These are phyloP conservation scores for Tridacna crocea DNA, from an alignment of 2,888 invertebrate species.

Conservation along the genomic window DNA sequence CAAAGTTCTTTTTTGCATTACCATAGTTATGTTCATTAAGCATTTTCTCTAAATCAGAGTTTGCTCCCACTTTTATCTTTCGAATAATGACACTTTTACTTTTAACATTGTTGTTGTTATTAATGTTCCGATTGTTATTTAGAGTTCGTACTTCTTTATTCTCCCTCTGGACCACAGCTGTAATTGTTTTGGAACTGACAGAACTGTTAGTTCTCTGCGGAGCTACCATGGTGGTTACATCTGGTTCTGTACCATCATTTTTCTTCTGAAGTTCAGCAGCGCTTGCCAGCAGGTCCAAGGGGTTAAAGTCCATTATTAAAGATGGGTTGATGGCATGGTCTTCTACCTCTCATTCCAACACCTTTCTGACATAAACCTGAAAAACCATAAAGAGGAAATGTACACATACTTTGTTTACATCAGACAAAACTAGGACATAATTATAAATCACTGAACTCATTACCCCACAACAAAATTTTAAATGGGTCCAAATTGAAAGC, in stretches of 20 bases:
- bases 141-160: constrained; percentile 26
- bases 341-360: not conserved
- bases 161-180: constrained; percentile 15
- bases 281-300: constrained; percentile 78
- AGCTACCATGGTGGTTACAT: constrained; percentile 42
- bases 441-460: too few relatives aligned
- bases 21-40: constrained; percentile 74
- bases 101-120: constrained; percentile 49
- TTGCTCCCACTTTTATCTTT: constrained; percentile 56
- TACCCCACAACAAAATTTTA: too few relatives aligned
- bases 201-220: constrained; percentile 33
- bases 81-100: constrained; percentile 50
- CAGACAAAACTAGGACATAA: too few relatives aligned
- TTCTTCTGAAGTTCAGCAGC: constrained; percentile 75
- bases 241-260: constrained; percentile 53
- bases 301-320: constrained; percentile 75
- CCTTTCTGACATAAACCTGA: not conserved
- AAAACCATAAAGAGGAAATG: not conserved
- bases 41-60: constrained; percentile 70
- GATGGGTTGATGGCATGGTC: not conserved
- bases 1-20: constrained; percentile 58
- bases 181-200: not conserved
- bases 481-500: too few relatives aligned
- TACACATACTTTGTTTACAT: not conserved
- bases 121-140: constrained; percentile 38